Evolutionary conservation across 2,888 invertebrate species (phyloP).

Genomic region (Leucophora obtusa): DNA sequence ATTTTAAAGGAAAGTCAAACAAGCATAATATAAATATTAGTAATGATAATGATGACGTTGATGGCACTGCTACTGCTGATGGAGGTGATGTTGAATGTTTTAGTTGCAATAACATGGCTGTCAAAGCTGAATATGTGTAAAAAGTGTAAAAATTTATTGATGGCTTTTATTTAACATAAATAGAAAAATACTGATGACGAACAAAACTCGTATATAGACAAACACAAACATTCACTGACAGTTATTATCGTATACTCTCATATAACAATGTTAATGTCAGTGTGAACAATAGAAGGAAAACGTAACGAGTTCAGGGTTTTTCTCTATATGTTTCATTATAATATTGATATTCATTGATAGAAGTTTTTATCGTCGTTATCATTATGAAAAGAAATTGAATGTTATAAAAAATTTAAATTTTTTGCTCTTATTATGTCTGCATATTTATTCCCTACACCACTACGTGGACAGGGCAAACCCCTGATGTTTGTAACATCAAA

Average conservation of each 20-base stretch:
- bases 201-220: not conserved
- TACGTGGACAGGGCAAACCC: too few species aligned
- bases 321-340: not conserved
- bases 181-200: not conserved
- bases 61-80: not conserved
- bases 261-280: not conserved
- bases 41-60: not conserved
- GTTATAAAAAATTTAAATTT: not conserved
- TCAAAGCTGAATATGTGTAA: not conserved
- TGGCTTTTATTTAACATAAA: not conserved
- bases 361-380: not conserved
- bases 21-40: not conserved
- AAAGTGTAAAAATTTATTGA: not conserved
- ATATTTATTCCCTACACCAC: not conserved
- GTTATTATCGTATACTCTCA: not conserved
- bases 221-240: constrained; percentile 5
- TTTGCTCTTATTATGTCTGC: not conserved
- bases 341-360: constrained; percentile 1
- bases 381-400: too few species aligned
- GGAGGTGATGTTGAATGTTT: not conserved
- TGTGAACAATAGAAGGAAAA: constrained; percentile 17
- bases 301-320: constrained; percentile 2
- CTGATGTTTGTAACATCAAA: too few species aligned
- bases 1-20: not conserved
- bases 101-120: not conserved